phyloP scores from a whole-genome alignment of 1,140 invertebrate species.

The Camponotus floridanus region DNA sequence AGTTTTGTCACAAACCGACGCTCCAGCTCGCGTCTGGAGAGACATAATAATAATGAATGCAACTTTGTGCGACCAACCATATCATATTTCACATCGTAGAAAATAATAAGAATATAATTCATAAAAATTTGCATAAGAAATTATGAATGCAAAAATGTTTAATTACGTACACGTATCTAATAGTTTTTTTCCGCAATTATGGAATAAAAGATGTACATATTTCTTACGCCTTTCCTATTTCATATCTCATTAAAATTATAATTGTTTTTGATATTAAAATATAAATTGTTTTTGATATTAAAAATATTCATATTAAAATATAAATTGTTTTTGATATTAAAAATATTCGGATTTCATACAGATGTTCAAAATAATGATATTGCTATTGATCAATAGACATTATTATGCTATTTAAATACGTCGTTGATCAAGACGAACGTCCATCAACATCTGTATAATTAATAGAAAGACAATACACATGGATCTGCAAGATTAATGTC shows the following conservation, averaged over 20 bases:
- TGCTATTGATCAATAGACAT: conserved; percentile 26
- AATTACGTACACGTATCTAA: too few species aligned
- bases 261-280: too few species aligned
- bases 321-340: not conserved
- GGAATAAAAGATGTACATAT: too few species aligned
- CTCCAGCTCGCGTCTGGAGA: conserved; percentile 42
- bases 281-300: not conserved
- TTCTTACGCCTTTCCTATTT: not conserved
- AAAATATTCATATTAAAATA: not conserved
- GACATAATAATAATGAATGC: conserved; percentile 50
- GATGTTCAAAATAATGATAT: conserved; percentile 33
- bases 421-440: not conserved
- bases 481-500: not conserved
- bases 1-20: conserved; percentile 69
- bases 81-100: not conserved
- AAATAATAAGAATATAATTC: not conserved
- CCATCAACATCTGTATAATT: conserved; percentile 28
- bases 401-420: not conserved
- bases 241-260: not conserved
- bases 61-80: not conserved
- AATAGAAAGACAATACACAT: conserved; percentile 25
- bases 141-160: not conserved
- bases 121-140: conserved; percentile 1
- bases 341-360: not conserved
- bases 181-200: too few species aligned